Evolutionary conservation across 37 sponge, comb jelly and placozoan genomes (phyloP), one percentile per base, ranked within the genome.

Genomic region (Haliclona indistincta): DNA sequence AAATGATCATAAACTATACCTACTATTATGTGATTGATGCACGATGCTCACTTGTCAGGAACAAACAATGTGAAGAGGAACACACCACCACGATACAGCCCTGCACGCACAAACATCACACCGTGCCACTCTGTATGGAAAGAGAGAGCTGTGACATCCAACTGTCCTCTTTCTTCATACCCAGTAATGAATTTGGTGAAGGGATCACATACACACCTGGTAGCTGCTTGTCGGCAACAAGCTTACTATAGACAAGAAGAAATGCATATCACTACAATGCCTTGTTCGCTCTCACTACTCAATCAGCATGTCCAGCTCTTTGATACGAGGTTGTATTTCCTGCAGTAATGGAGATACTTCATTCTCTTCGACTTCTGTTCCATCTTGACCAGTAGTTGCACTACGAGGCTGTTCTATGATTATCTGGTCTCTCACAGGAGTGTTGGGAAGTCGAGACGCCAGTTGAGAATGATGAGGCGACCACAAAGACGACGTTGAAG

Each of bases 91-190:
- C 30, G 53, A 52, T 43, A 90, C 1, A 78, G 91, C 0, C 91
- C 91, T 42, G 64, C 64, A 36, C 64, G 91, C 1, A 84, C 58
- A 52, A 84, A 90, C 22, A 90, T 52, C 8, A 90, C 84, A 4
- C 86, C 91, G 54, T 90, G 91, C 91, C 91, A 90, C 60, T 85
- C 91, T 90, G 68, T 15, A 52, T 52, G 0, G 32, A 60, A 44
- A 43, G 26, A 51, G 28, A 4, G 22, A 39, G 42, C 22, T 7
- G 51, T 10, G 10, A 47, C 10, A 10, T n/a, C n/a, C n/a, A n/a
- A n/a, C n/a, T n/a, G n/a, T n/a, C n/a, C n/a, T n/a, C n/a, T 6
- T 28, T 3, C n/a, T 33, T 4, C 68, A 6, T 38, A 88, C 90
- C 90, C 56, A 68, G 67, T 34, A 79, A 49, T 64, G 79, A 72